Evolutionary conservation across 2,113 vertebrate species (phyloP).

Genomic region (Athene noctua): DNA sequence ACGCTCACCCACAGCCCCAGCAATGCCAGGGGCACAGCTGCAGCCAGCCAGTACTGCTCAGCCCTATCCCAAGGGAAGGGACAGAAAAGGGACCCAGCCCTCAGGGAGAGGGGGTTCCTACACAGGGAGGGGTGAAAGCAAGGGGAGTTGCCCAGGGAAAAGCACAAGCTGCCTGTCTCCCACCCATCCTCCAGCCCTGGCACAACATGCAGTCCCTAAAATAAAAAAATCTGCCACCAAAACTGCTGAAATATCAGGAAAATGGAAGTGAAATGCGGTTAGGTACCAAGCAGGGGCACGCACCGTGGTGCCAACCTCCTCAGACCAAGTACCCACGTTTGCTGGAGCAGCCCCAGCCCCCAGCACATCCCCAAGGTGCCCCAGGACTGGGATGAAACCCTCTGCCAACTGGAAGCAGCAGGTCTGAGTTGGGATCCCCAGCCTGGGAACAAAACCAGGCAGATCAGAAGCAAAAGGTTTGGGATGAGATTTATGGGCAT

Average conservation of each 20-base stretch:
- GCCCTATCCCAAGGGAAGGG: neutral
- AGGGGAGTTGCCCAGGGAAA: neutral
- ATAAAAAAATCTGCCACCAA: neutral
- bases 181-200: neutral
- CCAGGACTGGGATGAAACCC: neutral
- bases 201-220: neutral
- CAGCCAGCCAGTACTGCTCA: neutral
- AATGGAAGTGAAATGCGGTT: neutral
- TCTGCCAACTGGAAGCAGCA: neutral
- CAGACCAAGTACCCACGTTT: neutral
- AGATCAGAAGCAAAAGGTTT: neutral
- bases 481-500: too few species aligned
- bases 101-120: neutral
- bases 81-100: neutral
- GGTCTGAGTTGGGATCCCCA: neutral
- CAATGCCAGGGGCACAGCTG: neutral
- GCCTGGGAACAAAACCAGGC: too few species aligned
- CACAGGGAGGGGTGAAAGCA: neutral
- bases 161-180: neutral
- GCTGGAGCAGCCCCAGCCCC: neutral
- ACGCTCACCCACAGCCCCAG: rapidly evolving
- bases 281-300: neutral
- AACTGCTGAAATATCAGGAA: neutral
- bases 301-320: rapidly evolving
- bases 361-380: neutral